These are phyloP conservation scores for Drosophila teissieri DNA, from an alignment of 1,140 invertebrate genomes.

Conservation along the genomic window DNA sequence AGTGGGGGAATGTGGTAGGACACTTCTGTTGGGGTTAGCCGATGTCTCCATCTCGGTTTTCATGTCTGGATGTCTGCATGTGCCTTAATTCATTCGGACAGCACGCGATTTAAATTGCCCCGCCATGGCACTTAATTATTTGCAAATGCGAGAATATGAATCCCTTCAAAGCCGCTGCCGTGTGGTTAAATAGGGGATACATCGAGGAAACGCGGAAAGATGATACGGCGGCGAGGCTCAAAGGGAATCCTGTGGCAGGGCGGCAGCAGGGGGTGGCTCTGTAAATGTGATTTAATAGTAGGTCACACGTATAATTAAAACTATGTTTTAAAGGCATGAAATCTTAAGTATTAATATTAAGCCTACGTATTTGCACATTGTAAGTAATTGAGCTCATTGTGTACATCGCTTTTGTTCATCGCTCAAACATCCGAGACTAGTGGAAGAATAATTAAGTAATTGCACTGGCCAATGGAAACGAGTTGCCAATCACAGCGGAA, in stretches of 20 bases:
- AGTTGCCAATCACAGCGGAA: conserved; percentile 53
- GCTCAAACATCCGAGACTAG: too few relatives aligned
- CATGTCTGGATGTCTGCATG: conserved; percentile 58
- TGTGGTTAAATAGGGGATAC: conserved; percentile 13
- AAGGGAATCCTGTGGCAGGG: not conserved
- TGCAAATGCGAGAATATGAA: conserved; percentile 68
- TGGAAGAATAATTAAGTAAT: conserved; percentile 66
- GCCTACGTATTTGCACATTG: not conserved
- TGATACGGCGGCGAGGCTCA: conserved; percentile 3
- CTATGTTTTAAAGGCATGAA: too few relatives aligned
- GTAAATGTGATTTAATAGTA: not conserved
- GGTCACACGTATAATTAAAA: not conserved
- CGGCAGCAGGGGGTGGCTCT: not conserved
- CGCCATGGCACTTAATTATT: conserved; percentile 71
- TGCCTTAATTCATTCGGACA: conserved; percentile 74
- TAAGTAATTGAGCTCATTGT: too few relatives aligned
- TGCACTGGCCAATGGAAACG: conserved; percentile 63
- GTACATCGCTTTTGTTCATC: too few relatives aligned
- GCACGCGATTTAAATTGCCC: conserved; percentile 62
- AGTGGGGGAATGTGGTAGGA: conserved; percentile 9
- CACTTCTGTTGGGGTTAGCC: conserved; percentile 5
- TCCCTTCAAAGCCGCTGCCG: conserved; percentile 7
- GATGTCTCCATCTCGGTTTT: conserved; percentile 52
- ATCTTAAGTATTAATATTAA: not conserved
- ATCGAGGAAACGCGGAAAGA: not conserved